phyloP scores from a whole-genome alignment of 2,888 invertebrate species.

The Cybosia mesomella region DNA sequence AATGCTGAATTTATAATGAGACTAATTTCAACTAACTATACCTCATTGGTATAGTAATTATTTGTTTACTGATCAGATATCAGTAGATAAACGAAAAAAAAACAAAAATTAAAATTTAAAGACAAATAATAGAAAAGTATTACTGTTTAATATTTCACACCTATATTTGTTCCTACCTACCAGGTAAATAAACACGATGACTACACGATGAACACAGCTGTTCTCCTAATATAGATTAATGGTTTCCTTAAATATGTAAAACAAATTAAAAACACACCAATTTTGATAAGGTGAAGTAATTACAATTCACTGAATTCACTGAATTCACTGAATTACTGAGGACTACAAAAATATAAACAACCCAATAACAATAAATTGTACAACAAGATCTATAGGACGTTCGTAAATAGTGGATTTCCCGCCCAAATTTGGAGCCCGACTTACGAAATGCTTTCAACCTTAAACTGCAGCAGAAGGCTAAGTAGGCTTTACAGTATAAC shows the following conservation, averaged over 20 bases:
- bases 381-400: neutral
- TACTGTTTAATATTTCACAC: too few species aligned
- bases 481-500: neutral
- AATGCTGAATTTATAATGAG: too few species aligned
- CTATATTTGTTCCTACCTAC: too few species aligned
- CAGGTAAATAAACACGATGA: too few species aligned
- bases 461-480: neutral
- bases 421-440: neutral
- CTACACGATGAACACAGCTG: too few species aligned
- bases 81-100: too few species aligned
- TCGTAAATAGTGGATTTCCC: neutral
- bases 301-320: neutral
- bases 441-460: neutral
- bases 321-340: too few species aligned
- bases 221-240: too few species aligned
- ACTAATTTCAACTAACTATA: too few species aligned
- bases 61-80: too few species aligned
- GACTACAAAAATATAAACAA: neutral
- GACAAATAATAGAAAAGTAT: neutral
- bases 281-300: neutral
- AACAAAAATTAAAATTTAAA: neutral
- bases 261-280: neutral
- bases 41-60: too few species aligned
- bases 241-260: neutral
- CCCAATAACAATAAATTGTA: neutral